Evolutionary conservation across 2,113 vertebrate species (phyloP), one percentile per base, ranked within the genome.

Genomic region (Oncorhynchus mykiss): DNA sequence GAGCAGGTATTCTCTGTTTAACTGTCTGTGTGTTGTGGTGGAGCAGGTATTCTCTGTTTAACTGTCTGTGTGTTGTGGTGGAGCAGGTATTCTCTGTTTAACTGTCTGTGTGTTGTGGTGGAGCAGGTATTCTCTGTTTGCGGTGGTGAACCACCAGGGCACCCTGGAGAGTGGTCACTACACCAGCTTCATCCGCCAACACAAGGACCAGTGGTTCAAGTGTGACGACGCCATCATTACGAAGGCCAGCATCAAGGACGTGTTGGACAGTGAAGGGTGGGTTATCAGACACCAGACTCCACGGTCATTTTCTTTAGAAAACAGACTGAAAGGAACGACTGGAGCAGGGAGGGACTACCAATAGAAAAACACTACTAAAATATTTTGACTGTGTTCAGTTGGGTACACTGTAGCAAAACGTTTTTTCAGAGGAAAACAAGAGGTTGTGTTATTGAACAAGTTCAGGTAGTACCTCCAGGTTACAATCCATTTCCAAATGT

Each of bases 131-230:
- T 98, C 98, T 88, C 94, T 99, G 92, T 99, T 99, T 89, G 97
- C 98, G 16, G 98, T 99, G 75, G 98, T 99, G 82, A 99, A 99
- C 93, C 98, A 99, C 91, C 98, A 99, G 89, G 98, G 98, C 90
- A 99, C 98, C 77, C 92, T 99, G 93, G 98, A 99, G 91, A 99
- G 98, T 0, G 98, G 98, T 82, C 98, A 99, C 90, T 99, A 99
- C 85, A 99, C 98, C 91, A 99, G 97, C 90, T 99, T 99, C 91
- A 99, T 99, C 92, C 92, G 98, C 77, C 98, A 99, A 93, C 98
- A 99, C 94, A 99, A 98, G 92, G 98, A 99, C 95, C 98, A 99
- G 94, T 99, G 98, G 98, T 99, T 99, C 93, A 99, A 99, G 87
- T 99, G 98, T 91, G 98, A 99, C 20, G 98, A 99, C 14, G 98